These are phyloP conservation scores for Herminia tarsipennalis DNA, from an alignment of 2,888 invertebrate species.

Conservation along the genomic window DNA sequence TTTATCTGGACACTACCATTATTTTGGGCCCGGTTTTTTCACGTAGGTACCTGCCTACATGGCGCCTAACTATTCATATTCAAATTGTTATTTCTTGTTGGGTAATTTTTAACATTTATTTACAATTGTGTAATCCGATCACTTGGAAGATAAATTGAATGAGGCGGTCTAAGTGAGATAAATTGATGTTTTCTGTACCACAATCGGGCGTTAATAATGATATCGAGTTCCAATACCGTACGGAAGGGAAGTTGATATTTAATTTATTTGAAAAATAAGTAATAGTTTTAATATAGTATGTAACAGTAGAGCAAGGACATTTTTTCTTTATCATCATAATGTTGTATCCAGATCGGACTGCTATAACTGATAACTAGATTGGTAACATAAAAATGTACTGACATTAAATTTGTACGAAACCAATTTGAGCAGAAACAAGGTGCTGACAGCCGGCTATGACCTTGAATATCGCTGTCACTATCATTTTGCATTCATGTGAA, in stretches of 20 bases:
- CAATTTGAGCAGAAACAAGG: too few relatives aligned
- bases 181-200: constrained; percentile 59
- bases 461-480: too few relatives aligned
- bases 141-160: constrained; percentile 65
- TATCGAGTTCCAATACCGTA: constrained; percentile 39
- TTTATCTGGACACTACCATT: too few relatives aligned
- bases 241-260: constrained; percentile 22
- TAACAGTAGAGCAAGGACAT: too few relatives aligned
- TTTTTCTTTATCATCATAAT: too few relatives aligned
- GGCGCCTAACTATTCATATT: constrained; percentile 84
- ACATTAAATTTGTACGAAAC: too few relatives aligned
- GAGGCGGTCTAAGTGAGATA: constrained; percentile 63
- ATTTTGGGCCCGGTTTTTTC: constrained; percentile 82
- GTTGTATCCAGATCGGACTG: too few relatives aligned
- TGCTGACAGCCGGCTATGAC: too few relatives aligned
- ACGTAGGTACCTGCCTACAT: constrained; percentile 77
- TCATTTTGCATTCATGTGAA: too few relatives aligned
- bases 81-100: constrained; percentile 78
- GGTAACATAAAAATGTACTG: too few relatives aligned
- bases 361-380: too few relatives aligned
- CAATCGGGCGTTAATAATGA: constrained; percentile 56
- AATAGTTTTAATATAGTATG: too few relatives aligned
- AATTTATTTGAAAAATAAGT: constrained; percentile 14
- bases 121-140: constrained; percentile 79
- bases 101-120: constrained; percentile 81